These are phyloP conservation scores for Phania funesta DNA, from an alignment of 2,888 invertebrate species.

Conservation along the genomic window DNA sequence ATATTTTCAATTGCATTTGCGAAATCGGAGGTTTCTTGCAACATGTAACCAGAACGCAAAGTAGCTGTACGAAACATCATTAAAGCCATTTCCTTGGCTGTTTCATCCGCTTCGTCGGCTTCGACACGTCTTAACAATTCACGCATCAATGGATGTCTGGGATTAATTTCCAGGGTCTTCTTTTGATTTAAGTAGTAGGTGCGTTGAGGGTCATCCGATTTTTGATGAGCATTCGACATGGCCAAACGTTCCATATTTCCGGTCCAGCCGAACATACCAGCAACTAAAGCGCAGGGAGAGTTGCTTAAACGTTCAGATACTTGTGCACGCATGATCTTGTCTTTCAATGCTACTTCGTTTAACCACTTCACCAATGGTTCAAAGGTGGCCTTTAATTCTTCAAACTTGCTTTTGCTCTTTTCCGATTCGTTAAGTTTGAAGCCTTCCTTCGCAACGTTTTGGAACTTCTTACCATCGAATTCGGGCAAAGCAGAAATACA, in stretches of 20 bases:
- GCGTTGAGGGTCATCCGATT: constrained; percentile 94
- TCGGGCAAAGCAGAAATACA: constrained; percentile 97
- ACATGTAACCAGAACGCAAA: constrained; percentile 95
- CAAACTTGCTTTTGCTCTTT: constrained; percentile 87
- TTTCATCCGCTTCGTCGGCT: constrained; percentile 88
- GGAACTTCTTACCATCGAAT: constrained; percentile 99
- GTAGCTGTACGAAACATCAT: constrained; percentile 97
- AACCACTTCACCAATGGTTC: constrained; percentile 96
- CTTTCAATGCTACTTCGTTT: constrained; percentile 89
- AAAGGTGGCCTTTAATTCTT: constrained; percentile 88
- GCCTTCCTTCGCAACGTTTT: constrained; percentile 99
- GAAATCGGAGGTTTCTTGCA: constrained; percentile 92
- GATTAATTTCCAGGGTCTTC: constrained; percentile 98
- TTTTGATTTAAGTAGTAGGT: constrained; percentile 94
- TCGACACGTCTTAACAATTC: constrained; percentile 92
- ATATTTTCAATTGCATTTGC: constrained; percentile 94
- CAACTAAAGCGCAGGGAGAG: constrained; percentile 97
- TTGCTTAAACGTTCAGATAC: constrained; percentile 93
- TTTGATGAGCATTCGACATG: constrained; percentile 97
- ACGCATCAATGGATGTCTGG: constrained; percentile 96
- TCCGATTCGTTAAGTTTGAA: constrained; percentile 90
- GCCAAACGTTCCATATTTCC: constrained; percentile 99
- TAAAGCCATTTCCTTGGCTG: constrained; percentile 90
- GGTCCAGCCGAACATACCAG: constrained; percentile 98
- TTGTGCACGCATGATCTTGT: constrained; percentile 88